A percentile compares a stretch with the other conserved stretches of the same genome.
Evolutionary conservation across 2,888 invertebrate genomes (phyloP).

Genomic region (Drosophila robusta): DNA sequence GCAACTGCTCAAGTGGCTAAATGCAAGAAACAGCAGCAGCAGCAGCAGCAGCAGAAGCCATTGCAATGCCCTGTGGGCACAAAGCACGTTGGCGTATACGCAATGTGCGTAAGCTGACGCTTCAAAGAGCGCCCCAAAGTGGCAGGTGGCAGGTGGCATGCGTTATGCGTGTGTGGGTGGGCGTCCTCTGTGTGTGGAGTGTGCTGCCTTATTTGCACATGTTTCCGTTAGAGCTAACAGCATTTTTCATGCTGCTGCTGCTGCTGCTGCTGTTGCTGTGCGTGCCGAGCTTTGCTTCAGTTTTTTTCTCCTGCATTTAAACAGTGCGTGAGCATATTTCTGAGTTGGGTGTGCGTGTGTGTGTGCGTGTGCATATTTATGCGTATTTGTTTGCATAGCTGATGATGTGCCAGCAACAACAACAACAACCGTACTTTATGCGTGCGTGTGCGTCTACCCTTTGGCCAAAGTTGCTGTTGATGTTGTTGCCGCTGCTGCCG

Average conservation of each 20-base stretch:
- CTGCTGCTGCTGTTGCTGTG: constrained; percentile 36
- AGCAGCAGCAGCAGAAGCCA: constrained; percentile 50
- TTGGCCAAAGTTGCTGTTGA: constrained; percentile 35
- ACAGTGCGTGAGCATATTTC: constrained; percentile 55
- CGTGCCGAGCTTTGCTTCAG: constrained; percentile 46
- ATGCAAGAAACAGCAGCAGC: constrained; percentile 18
- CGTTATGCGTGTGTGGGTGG: constrained; percentile 3
- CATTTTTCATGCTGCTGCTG: constrained; percentile 35
- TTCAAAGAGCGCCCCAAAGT: constrained; percentile 28
- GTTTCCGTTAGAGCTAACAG: constrained; percentile 49
- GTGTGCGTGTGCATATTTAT: constrained; percentile 77
- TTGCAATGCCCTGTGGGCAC: constrained; percentile 51
- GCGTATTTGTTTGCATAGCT: constrained; percentile 82
- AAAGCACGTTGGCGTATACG: constrained; percentile 50
- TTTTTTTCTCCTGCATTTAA: constrained; percentile 50
- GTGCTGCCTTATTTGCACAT: constrained; percentile 69
- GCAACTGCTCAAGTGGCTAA: constrained; percentile 35
- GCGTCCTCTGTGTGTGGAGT: constrained; percentile 16
- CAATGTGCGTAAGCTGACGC: constrained; percentile 71
- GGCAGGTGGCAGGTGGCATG: constrained; percentile 18
- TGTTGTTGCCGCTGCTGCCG: constrained; percentile 14
- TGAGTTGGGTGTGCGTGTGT: constrained; percentile 22
- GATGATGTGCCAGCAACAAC: constrained; percentile 72
- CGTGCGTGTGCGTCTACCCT: constrained; percentile 57
- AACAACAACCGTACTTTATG: constrained; percentile 45